Base-by-base conservation (phyloP, 2,113 vertebrate genomes). In the Centropus unirufus region DNA sequence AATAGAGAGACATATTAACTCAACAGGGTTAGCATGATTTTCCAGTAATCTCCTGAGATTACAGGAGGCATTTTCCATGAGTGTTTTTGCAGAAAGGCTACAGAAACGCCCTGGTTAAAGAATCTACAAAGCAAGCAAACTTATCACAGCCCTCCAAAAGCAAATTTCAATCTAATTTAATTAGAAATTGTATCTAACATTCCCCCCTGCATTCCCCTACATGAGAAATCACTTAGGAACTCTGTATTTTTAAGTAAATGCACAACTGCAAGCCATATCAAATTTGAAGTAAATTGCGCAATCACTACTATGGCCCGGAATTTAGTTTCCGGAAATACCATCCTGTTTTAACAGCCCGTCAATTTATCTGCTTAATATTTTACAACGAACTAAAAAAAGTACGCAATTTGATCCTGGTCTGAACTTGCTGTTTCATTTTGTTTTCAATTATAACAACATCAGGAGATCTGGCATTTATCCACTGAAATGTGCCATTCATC, bases 391-490 rank as follows among this genome's bases (percentile, higher is more conserved):
- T 81, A 44, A 85, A 93, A 46, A 47, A 82, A 87, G 46, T n/a
- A 63, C 5, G 15, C 26, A 46, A 66, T 66, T 42, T 87, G 61
- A 87, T 42, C 0, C 0, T 47, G 57, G 36, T 62, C 68, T 57
- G 34, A 88, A 75, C 75, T 90, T 76, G 64, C 57, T 24, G 17
- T 86, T 96, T 93, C 68, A 63, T 85, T 94, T 77, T 92, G 79
- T 67, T 96, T 96, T 94, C 85, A 95, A 75, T 87, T 92, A 89
- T 66, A 90, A 89, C 51, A 90, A 26, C 74, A 81, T 85, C 44
- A 89, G 49, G 54, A 92, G 73, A 95, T 61, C 55, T 90, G 80
- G 52, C 79, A 68, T 91, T 95, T 90, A 90, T 69, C 84, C 55
- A 40, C 63, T 63, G 70, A 93, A 95, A 91, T n/a, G 66, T 36